Conservation (phyloP, 2,113 vertebrate genomes). For the Eurystomus gularis region DNA sequence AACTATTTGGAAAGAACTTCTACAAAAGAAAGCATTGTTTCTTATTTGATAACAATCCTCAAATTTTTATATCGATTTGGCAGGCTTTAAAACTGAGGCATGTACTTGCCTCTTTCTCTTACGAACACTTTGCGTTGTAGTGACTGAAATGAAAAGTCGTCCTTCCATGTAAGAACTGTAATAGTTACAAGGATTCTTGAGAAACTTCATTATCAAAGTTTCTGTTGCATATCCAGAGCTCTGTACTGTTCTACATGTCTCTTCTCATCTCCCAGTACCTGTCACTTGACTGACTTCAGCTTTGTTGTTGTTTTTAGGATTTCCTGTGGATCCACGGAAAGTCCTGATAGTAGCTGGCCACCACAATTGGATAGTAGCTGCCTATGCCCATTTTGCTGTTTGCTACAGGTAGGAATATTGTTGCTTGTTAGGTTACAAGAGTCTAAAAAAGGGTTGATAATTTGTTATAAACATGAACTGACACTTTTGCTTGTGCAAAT, state of each 20-base stretch:
- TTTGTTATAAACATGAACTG: not conserved
- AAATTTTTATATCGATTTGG: not conserved
- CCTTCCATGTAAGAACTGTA: not conserved
- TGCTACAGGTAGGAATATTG: slow-evolving; percentile 89
- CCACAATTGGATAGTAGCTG: slow-evolving; percentile 98
- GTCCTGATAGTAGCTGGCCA: slow-evolving; percentile 95
- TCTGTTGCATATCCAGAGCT: not conserved
- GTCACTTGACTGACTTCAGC: not conserved
- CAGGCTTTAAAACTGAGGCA: not conserved
- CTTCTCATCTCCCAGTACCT: not conserved
- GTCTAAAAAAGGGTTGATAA: not conserved
- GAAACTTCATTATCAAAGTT: not conserved
- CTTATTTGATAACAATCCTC: not conserved
- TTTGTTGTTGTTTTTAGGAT: slow-evolving; percentile 71
- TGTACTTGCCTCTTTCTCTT: not conserved
- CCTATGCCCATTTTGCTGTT: slow-evolving; percentile 96
- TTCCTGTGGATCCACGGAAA: slow-evolving; percentile 91
- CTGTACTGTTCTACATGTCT: not conserved
- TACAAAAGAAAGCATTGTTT: not conserved
- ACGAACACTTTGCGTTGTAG: not conserved
- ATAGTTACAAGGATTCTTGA: not conserved
- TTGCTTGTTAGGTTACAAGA: not conserved
- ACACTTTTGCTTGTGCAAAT: not conserved
- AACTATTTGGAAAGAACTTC: not conserved
- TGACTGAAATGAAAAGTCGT: not conserved